A percentile compares a stretch with the other conserved stretches of the same genome.
Evolutionary conservation across 2,797 vertebrate genomes (phyloP).

Genomic region (Thamnophis elegans): DNA sequence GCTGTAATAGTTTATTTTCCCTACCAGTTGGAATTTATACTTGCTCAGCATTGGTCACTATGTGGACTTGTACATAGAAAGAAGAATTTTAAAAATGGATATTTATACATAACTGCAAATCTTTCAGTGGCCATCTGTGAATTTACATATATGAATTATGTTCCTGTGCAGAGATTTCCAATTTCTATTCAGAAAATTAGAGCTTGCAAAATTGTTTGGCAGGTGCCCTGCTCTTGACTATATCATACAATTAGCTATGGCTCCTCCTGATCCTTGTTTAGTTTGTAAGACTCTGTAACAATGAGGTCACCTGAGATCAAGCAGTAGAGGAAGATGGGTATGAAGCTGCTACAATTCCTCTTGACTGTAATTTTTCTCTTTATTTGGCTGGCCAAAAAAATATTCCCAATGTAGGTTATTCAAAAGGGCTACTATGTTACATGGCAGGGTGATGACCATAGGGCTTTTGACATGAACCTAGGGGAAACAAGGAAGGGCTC

Average conservation of each 20-base stretch:
- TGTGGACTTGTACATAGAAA: neutral
- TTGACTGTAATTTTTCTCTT: neutral
- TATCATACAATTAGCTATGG: neutral
- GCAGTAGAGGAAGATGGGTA: neutral
- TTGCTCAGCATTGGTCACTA: neutral
- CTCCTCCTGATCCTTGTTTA: neutral
- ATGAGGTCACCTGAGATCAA: neutral
- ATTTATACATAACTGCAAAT: neutral
- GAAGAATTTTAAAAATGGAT: neutral
- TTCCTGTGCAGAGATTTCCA: neutral
- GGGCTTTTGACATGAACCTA: neutral
- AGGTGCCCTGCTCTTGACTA: neutral
- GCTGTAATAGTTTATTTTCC: neutral
- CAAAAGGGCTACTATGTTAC: neutral
- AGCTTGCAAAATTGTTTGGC: neutral
- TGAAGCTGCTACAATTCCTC: neutral
- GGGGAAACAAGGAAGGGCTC: neutral
- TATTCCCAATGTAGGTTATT: neutral
- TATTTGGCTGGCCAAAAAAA: neutral
- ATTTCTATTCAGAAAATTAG: neutral
- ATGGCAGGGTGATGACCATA: neutral
- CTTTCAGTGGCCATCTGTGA: neutral
- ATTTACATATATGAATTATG: neutral
- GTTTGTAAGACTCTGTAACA: neutral
- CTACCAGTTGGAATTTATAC: neutral